Base-by-base conservation (phyloP, 2,888 invertebrate genomes). In the Dascillus cervinus region DNA sequence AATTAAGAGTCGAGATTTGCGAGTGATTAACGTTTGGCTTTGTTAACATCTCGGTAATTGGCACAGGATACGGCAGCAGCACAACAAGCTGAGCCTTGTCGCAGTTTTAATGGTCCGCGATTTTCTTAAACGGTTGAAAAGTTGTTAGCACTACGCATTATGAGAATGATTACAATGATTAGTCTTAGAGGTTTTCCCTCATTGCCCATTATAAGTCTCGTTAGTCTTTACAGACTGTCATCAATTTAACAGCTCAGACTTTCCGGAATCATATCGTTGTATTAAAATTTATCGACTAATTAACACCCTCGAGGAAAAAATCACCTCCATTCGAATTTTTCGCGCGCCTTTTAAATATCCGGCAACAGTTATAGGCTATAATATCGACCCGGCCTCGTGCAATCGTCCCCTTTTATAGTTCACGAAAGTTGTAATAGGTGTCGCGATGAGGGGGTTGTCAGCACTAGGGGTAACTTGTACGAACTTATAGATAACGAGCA, bases 51-150 rank as follows among this genome's bases (percentile, higher is more conserved):
- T 46, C 39, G 35, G 46, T 51, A 49, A 51, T 52, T 50, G 50
- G 48, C 42, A 39, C 43, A 35, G 44, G 49, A 55, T 53, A 52
- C 52, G 48, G 49, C 46, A 47, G 49, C 51, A 50, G 51, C 51
- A 47, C 39, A 39, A 53, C 52, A 53, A 50, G 50, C 49, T 47
- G 46, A 39, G 48, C 47, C 52, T 55, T 58, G 59, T 59, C 61
- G 59, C 59, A 53, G 52, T 60, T 56, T 61, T 63, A 65, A 65
- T 63, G 52, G 60, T 48, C 53, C 55, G 61, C 50, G 60, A 64
- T 64, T 63, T 64, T 64, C 62, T 62, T 64, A 64, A 65, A 62
- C 58, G 62, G 59, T 59, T 58, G 62, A 62, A 64, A 62, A 64
- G 63, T 64, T 62, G 62, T 62, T 62, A 62, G 59, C 58, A 58